These are phyloP conservation scores for Leptinotarsa rubiginosa DNA, from an alignment of 2,888 invertebrate genomes.

Conservation along the genomic window DNA sequence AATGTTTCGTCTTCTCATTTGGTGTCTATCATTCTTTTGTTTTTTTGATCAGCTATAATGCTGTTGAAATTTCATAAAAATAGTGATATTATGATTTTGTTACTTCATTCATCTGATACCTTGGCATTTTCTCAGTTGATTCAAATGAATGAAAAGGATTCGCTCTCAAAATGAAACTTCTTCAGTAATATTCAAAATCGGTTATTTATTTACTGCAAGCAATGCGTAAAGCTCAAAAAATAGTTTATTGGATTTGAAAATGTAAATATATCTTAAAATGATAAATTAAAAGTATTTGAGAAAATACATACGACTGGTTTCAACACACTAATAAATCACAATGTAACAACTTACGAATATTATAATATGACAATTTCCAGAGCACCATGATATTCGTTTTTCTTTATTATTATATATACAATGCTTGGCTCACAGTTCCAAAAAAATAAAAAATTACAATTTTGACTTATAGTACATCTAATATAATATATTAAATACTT, in stretches of 20 bases:
- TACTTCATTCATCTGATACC: too few species aligned
- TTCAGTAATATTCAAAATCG: slow-evolving; percentile 36
- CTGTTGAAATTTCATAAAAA: too few species aligned
- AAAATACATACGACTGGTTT: slow-evolving; percentile 59
- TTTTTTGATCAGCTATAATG: too few species aligned
- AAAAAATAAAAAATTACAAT: slow-evolving; percentile 47
- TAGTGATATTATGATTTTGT: too few species aligned
- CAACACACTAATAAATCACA: slow-evolving; percentile 63
- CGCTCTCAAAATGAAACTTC: slow-evolving; percentile 23
- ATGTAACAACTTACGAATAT: slow-evolving; percentile 60
- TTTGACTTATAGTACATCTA: slow-evolving; percentile 56
- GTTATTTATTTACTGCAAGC: slow-evolving; percentile 62
- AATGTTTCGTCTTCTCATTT: too few species aligned
- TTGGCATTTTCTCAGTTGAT: too few species aligned
- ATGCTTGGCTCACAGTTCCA: slow-evolving; percentile 47
- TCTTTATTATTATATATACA: slow-evolving; percentile 53
- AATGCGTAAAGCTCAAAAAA: slow-evolving; percentile 64
- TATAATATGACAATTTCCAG: slow-evolving; percentile 60
- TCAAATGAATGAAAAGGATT: too few species aligned
- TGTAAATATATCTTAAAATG: slow-evolving; percentile 54
- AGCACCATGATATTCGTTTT: slow-evolving; percentile 66
- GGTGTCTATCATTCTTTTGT: too few species aligned
- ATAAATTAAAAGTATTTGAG: slow-evolving; percentile 57
- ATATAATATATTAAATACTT: slow-evolving; percentile 64
- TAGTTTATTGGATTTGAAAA: slow-evolving; percentile 59